Evolutionary conservation across 2,888 invertebrate species (phyloP).

Genomic region (Bombylius major): DNA sequence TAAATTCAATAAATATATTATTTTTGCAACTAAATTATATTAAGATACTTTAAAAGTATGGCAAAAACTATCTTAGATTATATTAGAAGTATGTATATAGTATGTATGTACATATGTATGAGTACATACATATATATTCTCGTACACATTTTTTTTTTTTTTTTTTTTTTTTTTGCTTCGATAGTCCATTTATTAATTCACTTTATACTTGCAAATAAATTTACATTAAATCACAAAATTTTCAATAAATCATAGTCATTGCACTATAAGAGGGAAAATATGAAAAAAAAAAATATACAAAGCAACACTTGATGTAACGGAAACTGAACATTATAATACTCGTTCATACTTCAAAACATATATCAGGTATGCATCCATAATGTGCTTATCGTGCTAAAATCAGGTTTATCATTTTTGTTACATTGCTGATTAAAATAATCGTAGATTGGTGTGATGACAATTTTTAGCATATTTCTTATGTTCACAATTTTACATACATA

Average conservation of each 20-base stretch:
- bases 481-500: neutral
- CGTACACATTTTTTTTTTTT: too few relatives aligned
- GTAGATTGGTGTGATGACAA: neutral
- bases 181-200: too few relatives aligned
- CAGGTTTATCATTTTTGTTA: constrained; percentile 25
- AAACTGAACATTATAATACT: neutral
- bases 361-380: constrained; percentile 28
- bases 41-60: too few relatives aligned
- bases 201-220: neutral
- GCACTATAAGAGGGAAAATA: neutral
- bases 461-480: neutral
- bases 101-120: too few relatives aligned
- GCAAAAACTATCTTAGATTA: too few relatives aligned
- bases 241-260: neutral
- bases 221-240: neutral
- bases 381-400: constrained; percentile 29
- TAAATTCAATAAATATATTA: too few relatives aligned
- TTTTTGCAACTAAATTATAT: too few relatives aligned
- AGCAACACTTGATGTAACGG: neutral
- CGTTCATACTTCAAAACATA: neutral
- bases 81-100: too few relatives aligned
- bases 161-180: too few relatives aligned
- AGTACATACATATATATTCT: too few relatives aligned
- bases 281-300: neutral
- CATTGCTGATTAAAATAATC: neutral